phyloP scores from a whole-genome alignment of 2,113 vertebrate species.

The Platanista minor region DNA sequence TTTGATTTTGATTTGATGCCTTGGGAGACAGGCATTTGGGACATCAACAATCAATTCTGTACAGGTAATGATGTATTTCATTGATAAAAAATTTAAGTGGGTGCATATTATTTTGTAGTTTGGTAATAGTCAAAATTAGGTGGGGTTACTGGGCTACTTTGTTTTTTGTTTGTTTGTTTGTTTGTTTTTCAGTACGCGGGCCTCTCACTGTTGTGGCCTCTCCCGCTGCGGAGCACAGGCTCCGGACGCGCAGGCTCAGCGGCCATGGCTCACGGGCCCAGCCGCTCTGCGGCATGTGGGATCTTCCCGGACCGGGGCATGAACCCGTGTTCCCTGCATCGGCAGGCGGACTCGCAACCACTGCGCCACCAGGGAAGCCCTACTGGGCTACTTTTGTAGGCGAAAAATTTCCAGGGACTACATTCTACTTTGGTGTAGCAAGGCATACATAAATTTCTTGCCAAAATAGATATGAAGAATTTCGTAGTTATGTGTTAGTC shows the following conservation, averaged over 20 bases:
- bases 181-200: too few relatives aligned
- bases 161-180: too few relatives aligned
- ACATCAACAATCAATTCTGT: slow-evolving; percentile 77
- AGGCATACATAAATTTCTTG: not conserved
- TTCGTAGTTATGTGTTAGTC: not conserved
- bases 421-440: not conserved
- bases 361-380: too few relatives aligned
- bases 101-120: not conserved
- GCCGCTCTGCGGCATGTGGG: too few relatives aligned
- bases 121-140: not conserved
- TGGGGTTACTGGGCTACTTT: not conserved
- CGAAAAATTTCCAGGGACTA: not conserved
- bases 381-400: not conserved
- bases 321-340: too few relatives aligned
- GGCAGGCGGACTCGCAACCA: too few relatives aligned
- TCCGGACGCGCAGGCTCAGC: too few relatives aligned
- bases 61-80: slow-evolving; percentile 81
- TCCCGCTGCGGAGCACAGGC: too few relatives aligned
- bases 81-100: not conserved
- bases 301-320: too few relatives aligned
- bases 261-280: too few relatives aligned
- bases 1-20: slow-evolving; percentile 90
- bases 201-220: too few relatives aligned
- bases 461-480: not conserved
- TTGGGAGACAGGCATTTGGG: slow-evolving; percentile 84